Percentiles rank a stretch among this genome's conserved stretches.
phyloP scores from a whole-genome alignment of 2,113 vertebrate genomes.

The Prinia subflava region DNA sequence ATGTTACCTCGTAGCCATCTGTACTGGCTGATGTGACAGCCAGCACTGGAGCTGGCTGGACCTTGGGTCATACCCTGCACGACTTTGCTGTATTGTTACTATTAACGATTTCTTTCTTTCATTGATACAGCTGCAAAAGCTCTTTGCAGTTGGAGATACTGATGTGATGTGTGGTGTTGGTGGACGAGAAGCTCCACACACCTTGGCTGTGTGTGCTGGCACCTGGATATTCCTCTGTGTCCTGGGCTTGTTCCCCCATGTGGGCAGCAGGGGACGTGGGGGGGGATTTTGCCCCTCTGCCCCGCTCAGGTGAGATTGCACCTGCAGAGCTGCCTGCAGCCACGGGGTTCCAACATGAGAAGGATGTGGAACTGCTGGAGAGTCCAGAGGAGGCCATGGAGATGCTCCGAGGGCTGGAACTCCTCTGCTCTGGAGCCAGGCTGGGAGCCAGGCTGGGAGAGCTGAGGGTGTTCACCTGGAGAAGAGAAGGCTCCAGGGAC shows the following conservation, averaged over 20 bases:
- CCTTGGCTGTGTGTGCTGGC: fast-evolving
- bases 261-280: not conserved
- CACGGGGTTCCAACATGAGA: not conserved
- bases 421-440: not conserved
- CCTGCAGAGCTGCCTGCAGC: not conserved
- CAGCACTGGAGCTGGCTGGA: not conserved
- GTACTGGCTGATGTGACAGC: not conserved
- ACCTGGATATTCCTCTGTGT: not conserved
- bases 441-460: not conserved
- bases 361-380: fast-evolving
- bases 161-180: not conserved
- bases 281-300: not conserved
- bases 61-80: fast-evolving
- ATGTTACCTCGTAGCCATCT: not conserved
- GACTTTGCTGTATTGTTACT: not conserved
- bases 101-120: not conserved
- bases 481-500: not conserved
- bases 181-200: not conserved
- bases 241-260: fast-evolving
- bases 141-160: not conserved
- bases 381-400: not conserved
- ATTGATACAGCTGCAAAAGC: not conserved
- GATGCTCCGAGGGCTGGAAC: fast-evolving
- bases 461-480: not conserved
- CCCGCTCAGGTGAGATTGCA: not conserved